Conservation (phyloP, 2,888 invertebrate species). For the Hylaea fasciaria region DNA sequence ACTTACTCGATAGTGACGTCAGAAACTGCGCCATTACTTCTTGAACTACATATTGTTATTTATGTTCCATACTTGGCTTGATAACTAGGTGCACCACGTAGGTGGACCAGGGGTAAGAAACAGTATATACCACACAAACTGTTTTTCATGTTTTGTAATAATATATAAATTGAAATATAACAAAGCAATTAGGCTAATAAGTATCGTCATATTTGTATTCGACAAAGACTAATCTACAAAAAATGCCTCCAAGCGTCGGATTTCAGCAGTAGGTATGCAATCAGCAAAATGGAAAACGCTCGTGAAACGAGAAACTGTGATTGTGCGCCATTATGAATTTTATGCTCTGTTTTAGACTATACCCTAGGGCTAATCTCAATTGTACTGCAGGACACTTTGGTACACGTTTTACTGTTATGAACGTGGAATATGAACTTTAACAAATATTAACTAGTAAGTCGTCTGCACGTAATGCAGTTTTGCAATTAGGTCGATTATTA, state of each 20-base stretch:
- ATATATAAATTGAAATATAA: too few relatives aligned
- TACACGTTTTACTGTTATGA: slow-evolving; percentile 15
- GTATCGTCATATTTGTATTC: neutral
- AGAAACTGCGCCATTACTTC: too few relatives aligned
- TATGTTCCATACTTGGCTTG: too few relatives aligned
- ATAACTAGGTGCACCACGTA: too few relatives aligned
- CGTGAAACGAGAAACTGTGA: slow-evolving; percentile 55
- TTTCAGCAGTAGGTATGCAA: slow-evolving; percentile 59
- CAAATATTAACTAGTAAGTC: neutral
- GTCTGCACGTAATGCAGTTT: neutral
- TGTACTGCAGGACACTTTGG: slow-evolving; percentile 19
- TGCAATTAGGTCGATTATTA: too few relatives aligned
- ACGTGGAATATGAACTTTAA: slow-evolving; percentile 4
- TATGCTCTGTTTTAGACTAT: slow-evolving; percentile 51
- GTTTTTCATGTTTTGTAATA: too few relatives aligned
- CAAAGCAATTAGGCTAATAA: neutral
- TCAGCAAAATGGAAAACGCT: slow-evolving; percentile 67
- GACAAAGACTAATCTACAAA: slow-evolving; percentile 10
- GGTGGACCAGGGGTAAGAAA: too few relatives aligned
- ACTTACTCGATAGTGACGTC: too few relatives aligned
- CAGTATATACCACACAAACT: too few relatives aligned
- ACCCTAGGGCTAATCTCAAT: slow-evolving; percentile 29
- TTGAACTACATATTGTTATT: too few relatives aligned
- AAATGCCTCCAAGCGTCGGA: slow-evolving; percentile 8
- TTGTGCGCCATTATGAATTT: slow-evolving; percentile 58